Evolutionary conservation across 1,140 invertebrate species (phyloP).

Genomic region (Macrobrachium nipponense): DNA sequence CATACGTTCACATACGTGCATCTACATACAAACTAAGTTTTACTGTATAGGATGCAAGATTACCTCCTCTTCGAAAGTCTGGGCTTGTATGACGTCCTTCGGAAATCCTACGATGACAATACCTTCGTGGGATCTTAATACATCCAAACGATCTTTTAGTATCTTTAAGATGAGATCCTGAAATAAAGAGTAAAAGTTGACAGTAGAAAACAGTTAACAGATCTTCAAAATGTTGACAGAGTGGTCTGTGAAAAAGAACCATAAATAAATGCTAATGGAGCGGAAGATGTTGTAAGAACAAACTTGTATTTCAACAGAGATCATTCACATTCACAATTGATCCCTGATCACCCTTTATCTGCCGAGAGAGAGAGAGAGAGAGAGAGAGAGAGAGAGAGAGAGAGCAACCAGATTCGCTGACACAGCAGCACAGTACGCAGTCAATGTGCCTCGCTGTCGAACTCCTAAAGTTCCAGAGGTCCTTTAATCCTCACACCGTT

Average conservation of each 20-base stretch:
- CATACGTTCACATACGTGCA: constrained; percentile 6
- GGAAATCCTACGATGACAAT: constrained; percentile 92
- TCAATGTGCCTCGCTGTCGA: too few species aligned
- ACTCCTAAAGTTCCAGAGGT: too few species aligned
- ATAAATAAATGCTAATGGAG: not conserved
- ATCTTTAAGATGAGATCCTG: constrained; percentile 56
- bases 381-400: too few species aligned
- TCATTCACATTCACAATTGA: too few species aligned
- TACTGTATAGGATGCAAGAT: not conserved
- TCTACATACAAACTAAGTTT: constrained; percentile 4
- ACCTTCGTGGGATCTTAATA: constrained; percentile 71
- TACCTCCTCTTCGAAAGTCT: constrained; percentile 87
- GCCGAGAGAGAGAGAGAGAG: too few species aligned
- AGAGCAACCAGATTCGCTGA: too few species aligned
- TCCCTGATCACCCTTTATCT: too few species aligned
- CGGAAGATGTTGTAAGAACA: too few species aligned
- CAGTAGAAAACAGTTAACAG: not conserved
- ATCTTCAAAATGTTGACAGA: not conserved
- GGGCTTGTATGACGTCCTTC: constrained; percentile 84
- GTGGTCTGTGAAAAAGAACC: not conserved
- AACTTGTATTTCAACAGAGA: too few species aligned
- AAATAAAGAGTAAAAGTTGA: not conserved
- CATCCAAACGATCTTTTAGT: constrained; percentile 41
- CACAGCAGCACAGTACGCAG: too few species aligned
- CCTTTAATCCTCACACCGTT: too few species aligned